Percentiles rank a stretch among this genome's conserved stretches.
Evolutionary conservation across 2,888 invertebrate genomes (phyloP).

Genomic region (Lepas anatifera): DNA sequence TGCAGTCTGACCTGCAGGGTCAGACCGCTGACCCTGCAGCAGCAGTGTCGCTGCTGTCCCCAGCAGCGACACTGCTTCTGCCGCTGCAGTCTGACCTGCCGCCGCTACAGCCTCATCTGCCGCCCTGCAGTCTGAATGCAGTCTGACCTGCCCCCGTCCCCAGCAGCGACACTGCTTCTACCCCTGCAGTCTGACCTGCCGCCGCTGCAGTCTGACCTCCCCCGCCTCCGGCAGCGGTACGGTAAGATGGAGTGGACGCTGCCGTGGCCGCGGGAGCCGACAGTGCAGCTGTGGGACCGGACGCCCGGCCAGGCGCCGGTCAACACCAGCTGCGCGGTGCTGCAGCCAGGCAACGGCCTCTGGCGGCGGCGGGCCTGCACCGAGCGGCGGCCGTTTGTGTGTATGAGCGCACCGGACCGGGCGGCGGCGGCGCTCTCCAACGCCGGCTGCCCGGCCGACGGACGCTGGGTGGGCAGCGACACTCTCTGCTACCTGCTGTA

Average conservation of each 20-base stretch:
- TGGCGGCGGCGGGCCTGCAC: background rate
- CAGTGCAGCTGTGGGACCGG: background rate
- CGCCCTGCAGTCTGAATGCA: too few relatives aligned
- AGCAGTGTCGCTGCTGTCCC: too few relatives aligned
- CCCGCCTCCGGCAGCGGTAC: background rate
- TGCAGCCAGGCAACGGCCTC: background rate
- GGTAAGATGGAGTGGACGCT: background rate
- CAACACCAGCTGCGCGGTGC: background rate
- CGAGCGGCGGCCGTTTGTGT: background rate
- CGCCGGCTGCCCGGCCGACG: background rate
- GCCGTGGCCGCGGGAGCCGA: background rate
- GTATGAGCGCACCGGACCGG: background rate
- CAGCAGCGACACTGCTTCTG: too few relatives aligned
- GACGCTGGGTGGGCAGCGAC: background rate
- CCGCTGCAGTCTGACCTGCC: too few relatives aligned
- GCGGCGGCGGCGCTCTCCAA: background rate
- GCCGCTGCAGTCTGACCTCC: too few relatives aligned
- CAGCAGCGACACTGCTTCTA: too few relatives aligned
- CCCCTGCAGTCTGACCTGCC: too few relatives aligned
- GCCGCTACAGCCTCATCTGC: too few relatives aligned
- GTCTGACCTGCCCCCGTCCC: too few relatives aligned
- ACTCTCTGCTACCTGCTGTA: background rate
- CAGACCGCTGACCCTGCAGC: too few relatives aligned
- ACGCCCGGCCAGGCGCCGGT: background rate
- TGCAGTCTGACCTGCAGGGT: too few relatives aligned